Base-by-base conservation (phyloP, 2,797 vertebrate genomes). In the Fratercula arctica region DNA sequence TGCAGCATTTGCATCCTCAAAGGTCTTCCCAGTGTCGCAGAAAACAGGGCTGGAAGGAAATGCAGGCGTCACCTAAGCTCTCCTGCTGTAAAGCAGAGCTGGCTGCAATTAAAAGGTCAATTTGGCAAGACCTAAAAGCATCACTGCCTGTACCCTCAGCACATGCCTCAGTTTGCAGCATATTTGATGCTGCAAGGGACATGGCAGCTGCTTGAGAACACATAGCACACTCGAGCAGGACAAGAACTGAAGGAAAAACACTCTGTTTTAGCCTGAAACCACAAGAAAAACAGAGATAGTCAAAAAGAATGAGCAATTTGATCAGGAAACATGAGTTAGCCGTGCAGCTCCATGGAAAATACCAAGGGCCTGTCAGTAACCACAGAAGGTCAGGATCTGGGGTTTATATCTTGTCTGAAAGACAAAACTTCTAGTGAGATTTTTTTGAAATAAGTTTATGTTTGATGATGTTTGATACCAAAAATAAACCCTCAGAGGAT, bases 241-340 rank as follows among this genome's bases (percentile, higher is more conserved):
- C 72, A 79, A 63, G 87, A 77, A 28, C 56, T 15, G 43, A 51
- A 85, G 64, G 74, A 83, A 94, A 94, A 95, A 68, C 48, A 61
- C 17, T 11, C 76, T 86, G 12, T 63, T 95, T 90, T 87, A 94
- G 86, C 63, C 89, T 66, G 56, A 82, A 95, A 95, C 68, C 74
- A 82, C 6, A 45, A 93, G 81, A 61, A 83, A 95, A 96, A 92
- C 17, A 77, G 56, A 76, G 88, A 89, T 92, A 76, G 78, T 79
- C 2, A 83, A 94, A 86, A 94, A 87, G 81, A 92, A 91, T 51
- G 87, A 94, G 84, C 72, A 80, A 91, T 59, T 61, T 92, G 78
- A 84, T 87, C 78, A 84, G 93, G 86, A 93, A 89, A 84, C 81
- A 76, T 45, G 90, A 94, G 80, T 35, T 89, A 95, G 64, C 53